Evolutionary conservation across 2,888 invertebrate species (phyloP), one percentile per base, ranked within the genome.

Genomic region (Lasioglossum calceatum): DNA sequence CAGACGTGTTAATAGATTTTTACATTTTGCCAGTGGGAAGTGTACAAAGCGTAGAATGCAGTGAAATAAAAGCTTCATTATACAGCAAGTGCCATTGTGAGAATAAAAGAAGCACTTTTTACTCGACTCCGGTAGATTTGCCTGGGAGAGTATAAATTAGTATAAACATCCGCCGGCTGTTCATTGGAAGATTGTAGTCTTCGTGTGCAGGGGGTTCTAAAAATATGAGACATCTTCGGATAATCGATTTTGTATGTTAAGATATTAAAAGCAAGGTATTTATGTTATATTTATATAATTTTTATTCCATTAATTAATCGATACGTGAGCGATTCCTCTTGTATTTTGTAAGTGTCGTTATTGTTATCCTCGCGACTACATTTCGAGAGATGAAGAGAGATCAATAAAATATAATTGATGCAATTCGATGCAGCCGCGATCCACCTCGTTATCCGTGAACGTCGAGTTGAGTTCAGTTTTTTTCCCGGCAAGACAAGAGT

Each of bases 231-330:
- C 36, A 36, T 67, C 67, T 67, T 36, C 67, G 67, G 19, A 36
- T 67, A 67, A 67, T 67, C 67, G 67, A 67, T 67, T 8, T 10
- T 19, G 19, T 19, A 36, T 36, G 36, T 67, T 67, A 67, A 36
- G 36, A 67, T 67, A 67, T 36, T 67, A 67, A 67, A 67, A 67
- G 36, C 67, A 36, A 36, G 36, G 19, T 67, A 67, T 67, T 36
- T 8, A 36, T 36, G 27, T 32, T 64, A 4, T 4, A 36, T 67
- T 19, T 1, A 67, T 8, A 67, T 19, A 10, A 19, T 23, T 27
- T 27, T 32, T 32, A n/a, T 61, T 14, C 14, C 23, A 23, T 50
- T 50, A 50, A 50, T 8, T 23, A 7, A 50, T 50, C 5, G 12
- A 27, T n/a, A 58, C 54, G 54, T 8, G 5, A 50, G 50, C 10